phyloP scores from a whole-genome alignment of 2,888 invertebrate genomes.

The Machimus atricapillus region DNA sequence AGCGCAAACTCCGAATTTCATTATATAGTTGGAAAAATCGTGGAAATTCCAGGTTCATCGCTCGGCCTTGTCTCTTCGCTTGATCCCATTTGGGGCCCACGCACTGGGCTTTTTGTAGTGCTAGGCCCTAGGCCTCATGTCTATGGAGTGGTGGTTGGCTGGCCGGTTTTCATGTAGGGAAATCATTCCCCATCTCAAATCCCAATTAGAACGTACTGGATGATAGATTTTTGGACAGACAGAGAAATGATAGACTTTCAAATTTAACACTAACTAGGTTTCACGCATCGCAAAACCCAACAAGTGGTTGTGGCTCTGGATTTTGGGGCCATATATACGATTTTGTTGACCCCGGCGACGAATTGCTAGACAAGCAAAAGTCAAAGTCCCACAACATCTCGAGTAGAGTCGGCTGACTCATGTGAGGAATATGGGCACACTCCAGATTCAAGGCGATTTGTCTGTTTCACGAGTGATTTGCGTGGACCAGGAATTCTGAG shows the following conservation, averaged over 20 bases:
- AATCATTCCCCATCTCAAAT: not conserved
- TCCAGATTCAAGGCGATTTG: not conserved
- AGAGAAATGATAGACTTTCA: not conserved
- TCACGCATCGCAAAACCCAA: not conserved
- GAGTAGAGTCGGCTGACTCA: not conserved
- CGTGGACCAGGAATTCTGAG: not conserved
- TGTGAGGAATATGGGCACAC: not conserved
- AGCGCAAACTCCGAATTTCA: slow-evolving; percentile 18
- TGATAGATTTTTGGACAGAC: not conserved
- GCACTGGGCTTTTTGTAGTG: not conserved
- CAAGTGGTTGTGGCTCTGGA: not conserved
- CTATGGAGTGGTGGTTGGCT: not conserved
- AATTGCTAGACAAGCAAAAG: not conserved
- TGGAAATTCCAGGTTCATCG: slow-evolving; percentile 21
- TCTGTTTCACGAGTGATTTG: not conserved
- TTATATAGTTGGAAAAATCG: not conserved
- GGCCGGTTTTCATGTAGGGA: not conserved
- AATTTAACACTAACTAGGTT: not conserved
- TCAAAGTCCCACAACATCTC: not conserved
- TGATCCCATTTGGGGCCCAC: not conserved
- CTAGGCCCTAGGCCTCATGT: not conserved
- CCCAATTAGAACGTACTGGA: not conserved
- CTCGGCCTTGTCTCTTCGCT: slow-evolving; percentile 24
- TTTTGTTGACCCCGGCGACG: not conserved
- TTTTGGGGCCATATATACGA: not conserved